Percentiles rank a stretch among this genome's conserved stretches.
Conservation (phyloP, 2,797 vertebrate genomes). For the Manis javanica region DNA sequence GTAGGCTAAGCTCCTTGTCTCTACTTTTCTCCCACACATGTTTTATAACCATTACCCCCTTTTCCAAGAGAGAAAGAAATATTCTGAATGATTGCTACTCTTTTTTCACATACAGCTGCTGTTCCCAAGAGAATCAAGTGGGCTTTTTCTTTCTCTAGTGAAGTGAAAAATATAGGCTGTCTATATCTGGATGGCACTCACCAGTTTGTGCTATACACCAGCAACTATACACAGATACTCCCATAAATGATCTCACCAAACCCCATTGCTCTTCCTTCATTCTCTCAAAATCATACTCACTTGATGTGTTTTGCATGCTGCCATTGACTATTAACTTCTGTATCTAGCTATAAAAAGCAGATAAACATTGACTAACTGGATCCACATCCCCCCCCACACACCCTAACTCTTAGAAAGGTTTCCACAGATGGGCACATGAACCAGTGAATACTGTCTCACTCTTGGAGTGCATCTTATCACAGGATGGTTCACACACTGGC, state of each 20-base stretch:
- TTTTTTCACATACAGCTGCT: neutral
- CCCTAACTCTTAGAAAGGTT: neutral
- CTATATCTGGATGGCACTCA: neutral
- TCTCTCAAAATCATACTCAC: neutral
- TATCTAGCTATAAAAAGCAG: slow-evolving; percentile 49
- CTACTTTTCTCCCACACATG: slow-evolving; percentile 5
- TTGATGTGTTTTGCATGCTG: neutral
- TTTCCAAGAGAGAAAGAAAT: neutral
- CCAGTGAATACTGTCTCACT: neutral
- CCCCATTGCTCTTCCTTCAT: neutral
- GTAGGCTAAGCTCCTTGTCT: neutral
- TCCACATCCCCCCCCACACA: slow-evolving; percentile 46
- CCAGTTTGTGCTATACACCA: neutral
- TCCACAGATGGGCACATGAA: neutral
- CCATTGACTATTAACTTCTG: neutral
- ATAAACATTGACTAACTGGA: neutral
- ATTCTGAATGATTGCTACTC: neutral
- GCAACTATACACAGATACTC: slow-evolving; percentile 47
- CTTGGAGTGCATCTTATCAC: slow-evolving; percentile 1
- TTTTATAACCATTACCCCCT: neutral
- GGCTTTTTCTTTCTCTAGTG: slow-evolving; percentile 41
- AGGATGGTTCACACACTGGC: neutral
- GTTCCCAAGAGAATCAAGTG: slow-evolving; percentile 63
- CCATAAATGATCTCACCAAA: slow-evolving; percentile 47
- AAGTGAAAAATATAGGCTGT: neutral